Evolutionary conservation across 2,888 invertebrate genomes (phyloP), one percentile per base, ranked within the genome.

Genomic region (Cryptus armator): DNA sequence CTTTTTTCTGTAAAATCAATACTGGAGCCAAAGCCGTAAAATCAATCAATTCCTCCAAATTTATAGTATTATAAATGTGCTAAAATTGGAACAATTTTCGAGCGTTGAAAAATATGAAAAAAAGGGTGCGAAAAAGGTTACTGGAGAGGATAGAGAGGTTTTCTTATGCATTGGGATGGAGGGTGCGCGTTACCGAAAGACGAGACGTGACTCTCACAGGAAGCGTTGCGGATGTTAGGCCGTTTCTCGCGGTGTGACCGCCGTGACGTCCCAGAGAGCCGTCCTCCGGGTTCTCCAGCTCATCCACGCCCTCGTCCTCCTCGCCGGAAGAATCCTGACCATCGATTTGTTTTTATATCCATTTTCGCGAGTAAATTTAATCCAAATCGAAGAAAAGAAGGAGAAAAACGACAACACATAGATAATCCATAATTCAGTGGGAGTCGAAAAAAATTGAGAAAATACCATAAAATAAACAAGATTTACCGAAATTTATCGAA

Each of bases 171-270:
- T 64, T 29, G 86, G 81, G 81, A 70, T 59, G 66, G 66, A 81
- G 85, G 82, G 77, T 82, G 83, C 66, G 86, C 86, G 78, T 93
- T 93, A 93, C 93, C 93, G 93, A 91, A 89, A 90, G 90, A 88
- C 92, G 90, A 92, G 92, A 91, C 79, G 91, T 91, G 86, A 91
- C 92, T 91, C 93, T 92, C 91, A 93, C 92, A 90, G 93, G 93
- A 90, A 93, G 92, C 87, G 93, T 93, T 90, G 93, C 91, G 83
- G 93, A 93, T 86, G 92, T 90, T 80, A 93, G 91, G 89, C 92
- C 92, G 88, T 93, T 93, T 91, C 93, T 92, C 81, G 91, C 89
- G 85, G 90, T 90, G 87, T 91, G 90, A 89, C 91, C 91, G 86
- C 92, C 91, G 80, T 90, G 90, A 32, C 91, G 91, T 91, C 92